Percentiles rank a stretch among this genome's conserved stretches.
Evolutionary conservation across 2,888 invertebrate species (phyloP).

Genomic region (Dromius quadrimaculatus): DNA sequence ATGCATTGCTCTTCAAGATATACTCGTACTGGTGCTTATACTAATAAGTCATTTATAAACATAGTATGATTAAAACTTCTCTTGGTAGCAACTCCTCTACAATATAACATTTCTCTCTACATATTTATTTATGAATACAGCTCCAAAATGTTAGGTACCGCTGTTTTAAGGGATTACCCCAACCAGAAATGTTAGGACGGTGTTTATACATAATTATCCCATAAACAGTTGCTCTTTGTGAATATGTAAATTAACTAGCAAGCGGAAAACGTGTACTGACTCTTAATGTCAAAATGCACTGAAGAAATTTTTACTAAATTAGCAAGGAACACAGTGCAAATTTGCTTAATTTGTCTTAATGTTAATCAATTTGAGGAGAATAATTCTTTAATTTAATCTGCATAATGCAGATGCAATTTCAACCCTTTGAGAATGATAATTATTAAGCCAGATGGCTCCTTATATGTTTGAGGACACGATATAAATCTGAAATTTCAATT

Average conservation of each 20-base stretch:
- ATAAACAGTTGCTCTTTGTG: constrained; percentile 49
- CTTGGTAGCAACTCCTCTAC: too few relatives aligned
- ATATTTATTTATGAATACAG: neutral
- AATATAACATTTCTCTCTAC: too few relatives aligned
- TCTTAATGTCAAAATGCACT: neutral
- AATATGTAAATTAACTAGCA: constrained; percentile 38
- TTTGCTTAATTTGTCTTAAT: constrained; percentile 23
- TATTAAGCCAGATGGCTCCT: too few relatives aligned
- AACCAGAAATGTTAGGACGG: constrained; percentile 9
- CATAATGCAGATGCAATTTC: constrained; percentile 7
- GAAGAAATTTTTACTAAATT: neutral
- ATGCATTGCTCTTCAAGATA: too few relatives aligned
- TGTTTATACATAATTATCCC: constrained; percentile 32
- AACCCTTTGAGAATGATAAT: constrained; percentile 8
- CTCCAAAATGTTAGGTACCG: constrained; percentile 31
- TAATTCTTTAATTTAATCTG: constrained; percentile 5
- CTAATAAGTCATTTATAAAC: constrained; percentile 47
- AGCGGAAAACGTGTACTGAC: neutral
- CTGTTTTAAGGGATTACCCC: constrained; percentile 24
- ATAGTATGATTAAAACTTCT: constrained; percentile 34
- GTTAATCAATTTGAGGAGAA: constrained; percentile 21
- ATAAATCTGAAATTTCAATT: too few relatives aligned
- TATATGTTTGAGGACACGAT: too few relatives aligned
- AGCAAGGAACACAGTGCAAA: neutral
- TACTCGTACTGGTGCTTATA: constrained; percentile 14